Evolutionary conservation across 2,888 invertebrate genomes (phyloP).

Genomic region (Ptychoptera albimana): DNA sequence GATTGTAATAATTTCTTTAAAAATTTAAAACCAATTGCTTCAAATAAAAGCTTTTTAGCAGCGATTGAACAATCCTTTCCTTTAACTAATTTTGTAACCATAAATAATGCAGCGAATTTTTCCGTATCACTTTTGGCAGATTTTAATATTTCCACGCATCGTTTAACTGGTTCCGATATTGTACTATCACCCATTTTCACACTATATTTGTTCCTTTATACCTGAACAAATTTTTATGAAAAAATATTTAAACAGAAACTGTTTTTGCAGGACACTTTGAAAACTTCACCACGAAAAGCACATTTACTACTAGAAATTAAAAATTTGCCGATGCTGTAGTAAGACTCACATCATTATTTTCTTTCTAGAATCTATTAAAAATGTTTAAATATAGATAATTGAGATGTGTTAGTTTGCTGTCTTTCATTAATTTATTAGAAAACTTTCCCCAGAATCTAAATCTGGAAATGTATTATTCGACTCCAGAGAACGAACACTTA

Average conservation of each 20-base stretch:
- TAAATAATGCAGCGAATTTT: conserved; percentile 79
- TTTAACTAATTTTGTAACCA: conserved; percentile 81
- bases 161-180: conserved; percentile 67
- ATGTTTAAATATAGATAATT: too few species aligned
- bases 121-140: conserved; percentile 73
- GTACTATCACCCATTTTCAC: conserved; percentile 13
- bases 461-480: conserved; percentile 3
- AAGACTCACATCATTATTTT: too few species aligned
- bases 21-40: conserved; percentile 80
- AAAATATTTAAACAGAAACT: background rate
- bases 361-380: too few species aligned
- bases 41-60: conserved; percentile 69
- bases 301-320: too few species aligned
- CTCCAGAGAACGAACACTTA: background rate
- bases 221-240: background rate
- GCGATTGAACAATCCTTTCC: conserved; percentile 61
- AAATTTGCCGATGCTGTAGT: too few species aligned
- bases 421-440: conserved; percentile 2
- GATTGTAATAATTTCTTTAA: conserved; percentile 63
- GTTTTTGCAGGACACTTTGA: background rate
- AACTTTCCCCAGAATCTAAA: conserved; percentile 5
- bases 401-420: background rate
- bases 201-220: background rate
- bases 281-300: too few species aligned
- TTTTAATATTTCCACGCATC: conserved; percentile 67